Evolutionary conservation across 2,797 vertebrate genomes (phyloP), one percentile per base, ranked within the genome.

Genomic region (Alauda arvensis): DNA sequence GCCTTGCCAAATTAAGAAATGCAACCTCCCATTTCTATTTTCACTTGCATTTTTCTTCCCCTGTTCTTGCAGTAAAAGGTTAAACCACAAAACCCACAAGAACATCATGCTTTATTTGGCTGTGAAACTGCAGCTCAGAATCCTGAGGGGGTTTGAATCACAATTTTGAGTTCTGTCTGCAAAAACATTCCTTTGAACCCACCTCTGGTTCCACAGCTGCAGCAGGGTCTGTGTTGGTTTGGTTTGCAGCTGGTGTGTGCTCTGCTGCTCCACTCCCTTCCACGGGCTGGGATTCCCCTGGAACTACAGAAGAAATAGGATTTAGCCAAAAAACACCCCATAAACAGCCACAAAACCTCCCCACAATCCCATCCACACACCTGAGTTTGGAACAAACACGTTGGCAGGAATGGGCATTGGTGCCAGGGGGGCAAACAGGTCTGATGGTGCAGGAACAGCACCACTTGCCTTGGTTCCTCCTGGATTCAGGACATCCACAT

Each of bases 401-500:
- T 98, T 98, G 7, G 98, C 74, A 19, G 98, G 98, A 95, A 99
- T 98, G 15, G 98, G 94, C 97, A 99, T 98, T 0, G 99, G 99
- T 39, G 99, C 98, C 56, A 99, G 95, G 5, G 99, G 99, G 46
- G 99, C 98, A 77, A 99, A 99, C 3, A 99, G 95, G 77, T 99
- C 98, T 1, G 96, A 94, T 1, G 97, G 97, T 18, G 98, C 97
- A 2, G 97, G 98, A 25, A 96, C 96, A 17, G 96, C 91, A 37
- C 96, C 97, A 0, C 94, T 92, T 1, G 97, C 92, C 85, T 97
- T 97, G 78, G 96, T 45, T 14, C 97, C 96, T 10, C 96, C 96
- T 1, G 98, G 98, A 94, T 99, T 99, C 78, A 99, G 81, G 57
- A 99, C 96, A 15, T 99, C 99, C 85, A 99, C 99, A 0, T 99